Evolutionary conservation across 1,140 invertebrate species (phyloP).

Genomic region (Ptiloglossa arizonensis): DNA sequence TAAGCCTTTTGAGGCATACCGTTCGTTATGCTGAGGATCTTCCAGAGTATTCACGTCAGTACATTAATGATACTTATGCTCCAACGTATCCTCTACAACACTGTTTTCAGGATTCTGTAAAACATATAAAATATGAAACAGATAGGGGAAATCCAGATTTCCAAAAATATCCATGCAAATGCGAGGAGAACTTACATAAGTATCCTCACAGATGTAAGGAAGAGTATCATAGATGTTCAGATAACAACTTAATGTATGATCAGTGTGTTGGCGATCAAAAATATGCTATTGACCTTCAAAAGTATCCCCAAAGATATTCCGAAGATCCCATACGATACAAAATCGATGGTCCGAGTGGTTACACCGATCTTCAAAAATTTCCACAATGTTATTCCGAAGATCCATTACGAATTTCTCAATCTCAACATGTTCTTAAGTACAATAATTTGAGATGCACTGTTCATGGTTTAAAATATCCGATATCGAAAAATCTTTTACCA

Average conservation of each 20-base stretch:
- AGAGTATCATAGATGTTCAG: constrained; percentile 77
- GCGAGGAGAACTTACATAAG: constrained; percentile 75
- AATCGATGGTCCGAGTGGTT: constrained; percentile 54
- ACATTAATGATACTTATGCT: constrained; percentile 64
- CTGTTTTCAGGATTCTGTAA: constrained; percentile 66
- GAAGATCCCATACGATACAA: constrained; percentile 67
- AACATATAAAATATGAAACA: constrained; percentile 64
- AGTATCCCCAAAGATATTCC: constrained; percentile 75
- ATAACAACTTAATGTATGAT: constrained; percentile 74
- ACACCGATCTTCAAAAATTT: constrained; percentile 75
- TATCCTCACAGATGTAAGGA: constrained; percentile 78
- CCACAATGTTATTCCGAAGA: constrained; percentile 77
- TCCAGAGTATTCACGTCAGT: constrained; percentile 67
- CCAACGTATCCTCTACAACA: constrained; percentile 63
- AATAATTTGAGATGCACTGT: constrained; percentile 73
- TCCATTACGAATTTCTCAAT: constrained; percentile 63
- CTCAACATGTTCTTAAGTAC: constrained; percentile 71
- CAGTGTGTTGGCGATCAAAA: constrained; percentile 67
- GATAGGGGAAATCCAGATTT: constrained; percentile 66
- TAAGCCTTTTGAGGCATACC: constrained; percentile 66
- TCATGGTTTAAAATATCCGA: constrained; percentile 70
- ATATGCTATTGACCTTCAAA: constrained; percentile 72
- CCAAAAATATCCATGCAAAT: constrained; percentile 72
- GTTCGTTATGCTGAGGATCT: constrained; percentile 66
- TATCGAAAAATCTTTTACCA: constrained; percentile 67